Conservation (phyloP, 1,140 invertebrate genomes). For the Steinernema khuongi region DNA sequence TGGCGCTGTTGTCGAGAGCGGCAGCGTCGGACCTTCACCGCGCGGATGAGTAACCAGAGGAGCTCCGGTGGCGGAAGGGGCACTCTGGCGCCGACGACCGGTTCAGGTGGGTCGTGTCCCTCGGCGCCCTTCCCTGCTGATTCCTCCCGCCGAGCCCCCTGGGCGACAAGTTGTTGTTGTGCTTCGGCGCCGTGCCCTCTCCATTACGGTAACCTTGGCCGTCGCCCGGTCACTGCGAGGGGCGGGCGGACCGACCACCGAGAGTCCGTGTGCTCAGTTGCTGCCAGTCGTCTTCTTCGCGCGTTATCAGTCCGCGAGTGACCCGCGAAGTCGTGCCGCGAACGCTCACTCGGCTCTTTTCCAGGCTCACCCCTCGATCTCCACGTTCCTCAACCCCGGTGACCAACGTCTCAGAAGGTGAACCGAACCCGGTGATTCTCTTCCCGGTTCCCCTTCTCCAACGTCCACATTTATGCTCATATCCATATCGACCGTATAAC, state of each 20-base stretch:
- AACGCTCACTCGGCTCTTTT: background rate
- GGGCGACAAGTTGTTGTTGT: constrained; percentile 1
- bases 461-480: background rate
- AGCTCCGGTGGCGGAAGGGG: constrained; percentile 11
- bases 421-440: constrained; percentile 15
- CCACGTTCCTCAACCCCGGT: background rate
- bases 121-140: background rate
- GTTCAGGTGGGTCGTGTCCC: constrained; percentile 16
- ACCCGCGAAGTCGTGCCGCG: constrained; percentile 15
- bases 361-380: background rate
- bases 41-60: constrained; percentile 14
- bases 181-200: background rate
- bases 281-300: background rate
- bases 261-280: constrained; percentile 1
- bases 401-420: constrained; percentile 4
- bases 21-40: background rate
- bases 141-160: background rate
- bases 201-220: constrained; percentile 4
- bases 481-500: background rate
- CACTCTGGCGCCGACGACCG: constrained; percentile 5
- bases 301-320: constrained; percentile 14
- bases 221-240: constrained; percentile 9
- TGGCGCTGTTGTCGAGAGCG: background rate
- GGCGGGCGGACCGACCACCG: background rate
- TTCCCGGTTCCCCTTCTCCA: constrained; percentile 2